Percentiles rank a stretch among this genome's conserved stretches.
Evolutionary conservation across 1,140 invertebrate species (phyloP).

Genomic region (Drosophila sproati): DNA sequence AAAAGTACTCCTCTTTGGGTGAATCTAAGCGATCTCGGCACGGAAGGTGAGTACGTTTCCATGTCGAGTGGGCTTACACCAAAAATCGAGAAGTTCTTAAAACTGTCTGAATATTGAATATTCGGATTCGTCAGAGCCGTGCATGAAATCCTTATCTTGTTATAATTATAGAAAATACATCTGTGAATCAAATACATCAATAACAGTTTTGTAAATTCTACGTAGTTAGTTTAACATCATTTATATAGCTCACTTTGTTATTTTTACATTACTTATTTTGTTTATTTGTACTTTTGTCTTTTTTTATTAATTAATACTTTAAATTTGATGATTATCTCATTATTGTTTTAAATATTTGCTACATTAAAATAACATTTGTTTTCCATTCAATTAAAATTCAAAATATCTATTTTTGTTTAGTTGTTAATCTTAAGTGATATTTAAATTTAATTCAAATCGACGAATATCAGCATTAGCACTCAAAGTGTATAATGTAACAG

Average conservation of each 20-base stretch:
- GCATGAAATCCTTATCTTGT: slow-evolving; percentile 21
- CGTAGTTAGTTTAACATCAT: no score
- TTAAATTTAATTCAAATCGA: no score
- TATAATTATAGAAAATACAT: neutral
- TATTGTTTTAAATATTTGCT: no score
- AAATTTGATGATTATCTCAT: no score
- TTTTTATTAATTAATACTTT: no score
- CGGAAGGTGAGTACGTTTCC: neutral
- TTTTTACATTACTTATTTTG: neutral
- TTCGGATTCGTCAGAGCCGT: neutral
- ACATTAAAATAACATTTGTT: no score
- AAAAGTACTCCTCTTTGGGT: neutral
- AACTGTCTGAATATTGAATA: slow-evolving; percentile 19
- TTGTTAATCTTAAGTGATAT: no score
- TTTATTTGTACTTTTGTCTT: neutral
- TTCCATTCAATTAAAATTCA: no score
- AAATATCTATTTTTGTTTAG: no score
- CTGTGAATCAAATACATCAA: slow-evolving; percentile 17
- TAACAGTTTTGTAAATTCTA: neutral
- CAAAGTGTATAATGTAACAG: no score
- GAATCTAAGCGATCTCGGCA: slow-evolving; percentile 21
- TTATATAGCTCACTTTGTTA: no score
- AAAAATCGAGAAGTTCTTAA: accelerated
- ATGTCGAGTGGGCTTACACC: slow-evolving; percentile 7
- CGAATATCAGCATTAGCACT: no score